These are phyloP conservation scores for Acleris literana DNA, from an alignment of 2,888 invertebrate genomes.

Conservation along the genomic window DNA sequence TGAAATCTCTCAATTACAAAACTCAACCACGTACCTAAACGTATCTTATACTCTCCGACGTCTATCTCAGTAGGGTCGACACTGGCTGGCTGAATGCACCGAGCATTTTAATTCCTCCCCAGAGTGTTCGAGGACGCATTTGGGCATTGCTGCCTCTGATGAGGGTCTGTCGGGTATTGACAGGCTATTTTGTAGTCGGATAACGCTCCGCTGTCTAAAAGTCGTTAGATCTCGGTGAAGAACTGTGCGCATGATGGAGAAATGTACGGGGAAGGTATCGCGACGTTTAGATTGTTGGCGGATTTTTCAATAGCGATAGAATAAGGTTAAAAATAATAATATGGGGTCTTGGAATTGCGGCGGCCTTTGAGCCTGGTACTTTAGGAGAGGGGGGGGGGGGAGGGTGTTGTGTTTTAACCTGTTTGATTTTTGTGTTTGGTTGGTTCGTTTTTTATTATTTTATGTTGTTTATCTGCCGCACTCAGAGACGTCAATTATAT, in stretches of 20 bases:
- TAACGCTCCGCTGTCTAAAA: conserved; percentile 39
- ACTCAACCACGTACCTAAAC: neutral
- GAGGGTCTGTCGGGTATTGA: conserved; percentile 41
- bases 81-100: conserved; percentile 40
- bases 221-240: conserved; percentile 40
- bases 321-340: too few relatives aligned
- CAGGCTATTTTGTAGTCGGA: conserved; percentile 47
- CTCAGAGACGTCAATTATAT: too few relatives aligned
- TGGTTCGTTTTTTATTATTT: too few relatives aligned
- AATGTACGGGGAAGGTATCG: neutral
- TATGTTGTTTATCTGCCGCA: too few relatives aligned
- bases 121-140: conserved; percentile 21
- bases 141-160: conserved; percentile 41
- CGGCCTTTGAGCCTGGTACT: too few relatives aligned
- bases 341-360: too few relatives aligned
- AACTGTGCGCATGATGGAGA: conserved; percentile 17
- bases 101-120: conserved; percentile 46
- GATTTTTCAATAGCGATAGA: too few relatives aligned
- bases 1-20: neutral
- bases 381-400: too few relatives aligned
- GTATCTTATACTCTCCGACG: neutral
- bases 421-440: too few relatives aligned
- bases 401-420: too few relatives aligned
- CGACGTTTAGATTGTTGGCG: too few relatives aligned
- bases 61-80: neutral